Percentiles rank a stretch among this genome's conserved stretches.
Conservation (phyloP, 2,797 vertebrate genomes). For the Acanthurus lineatus region DNA sequence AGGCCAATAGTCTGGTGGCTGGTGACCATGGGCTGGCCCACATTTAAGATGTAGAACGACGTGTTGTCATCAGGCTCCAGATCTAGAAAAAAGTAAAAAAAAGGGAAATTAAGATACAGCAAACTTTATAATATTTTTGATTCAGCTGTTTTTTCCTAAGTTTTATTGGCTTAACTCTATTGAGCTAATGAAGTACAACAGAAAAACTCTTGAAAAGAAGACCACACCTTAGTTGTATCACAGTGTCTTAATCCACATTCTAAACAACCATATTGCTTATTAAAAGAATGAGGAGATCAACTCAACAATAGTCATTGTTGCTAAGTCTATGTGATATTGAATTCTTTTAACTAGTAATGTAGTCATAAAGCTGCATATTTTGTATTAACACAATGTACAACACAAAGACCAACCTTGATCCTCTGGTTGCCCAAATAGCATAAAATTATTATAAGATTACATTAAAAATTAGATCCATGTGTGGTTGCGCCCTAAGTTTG, state of each 20-base stretch:
- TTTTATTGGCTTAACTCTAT: neutral
- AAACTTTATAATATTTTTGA: conserved; percentile 1
- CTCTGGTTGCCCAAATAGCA: conserved; percentile 20
- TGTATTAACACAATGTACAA: conserved; percentile 15
- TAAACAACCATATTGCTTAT: too few species aligned
- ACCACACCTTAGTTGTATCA: neutral
- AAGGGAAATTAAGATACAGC: conserved; percentile 22
- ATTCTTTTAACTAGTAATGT: conserved; percentile 1
- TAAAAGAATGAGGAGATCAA: too few species aligned
- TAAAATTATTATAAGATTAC: neutral
- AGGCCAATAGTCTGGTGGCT: conserved; percentile 90
- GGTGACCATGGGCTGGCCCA: conserved; percentile 90
- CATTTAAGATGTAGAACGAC: conserved; percentile 96
- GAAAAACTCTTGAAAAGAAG: neutral
- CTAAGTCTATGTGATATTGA: neutral
- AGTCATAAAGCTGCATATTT: neutral
- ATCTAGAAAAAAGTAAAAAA: conserved; percentile 82
- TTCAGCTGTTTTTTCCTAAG: neutral
- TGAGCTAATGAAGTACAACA: neutral
- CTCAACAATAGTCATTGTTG: conserved; percentile 1
- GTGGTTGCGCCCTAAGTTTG: conserved; percentile 28
- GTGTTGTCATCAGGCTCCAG: conserved; percentile 96
- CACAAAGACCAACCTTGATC: neutral
- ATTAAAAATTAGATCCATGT: conserved; percentile 12
- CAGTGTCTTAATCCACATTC: conserved; percentile 1